Conservation (phyloP, 2,113 vertebrate species). For the Gavialis gangeticus region DNA sequence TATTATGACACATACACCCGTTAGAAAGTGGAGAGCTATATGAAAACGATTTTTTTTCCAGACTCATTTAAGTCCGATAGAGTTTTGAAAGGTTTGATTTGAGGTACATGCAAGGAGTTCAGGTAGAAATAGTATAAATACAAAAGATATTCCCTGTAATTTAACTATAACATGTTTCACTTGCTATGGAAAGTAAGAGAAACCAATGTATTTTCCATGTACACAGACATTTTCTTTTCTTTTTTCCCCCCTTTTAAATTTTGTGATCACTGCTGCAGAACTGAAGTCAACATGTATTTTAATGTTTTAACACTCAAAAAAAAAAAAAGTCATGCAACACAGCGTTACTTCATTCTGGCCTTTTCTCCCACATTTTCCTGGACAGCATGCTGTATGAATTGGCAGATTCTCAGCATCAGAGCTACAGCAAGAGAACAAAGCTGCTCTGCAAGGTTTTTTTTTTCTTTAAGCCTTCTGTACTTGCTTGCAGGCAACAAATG, state of each 20-base stretch:
- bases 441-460: slow-evolving; percentile 18
- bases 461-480: background rate
- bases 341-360: background rate
- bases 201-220: background rate
- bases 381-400: background rate
- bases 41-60: background rate
- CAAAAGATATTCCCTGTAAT: background rate
- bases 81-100: background rate
- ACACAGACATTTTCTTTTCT: background rate
- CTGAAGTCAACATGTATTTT: background rate
- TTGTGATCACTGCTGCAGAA: background rate
- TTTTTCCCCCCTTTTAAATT: background rate
- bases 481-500: slow-evolving; percentile 17
- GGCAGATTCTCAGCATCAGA: background rate
- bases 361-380: background rate
- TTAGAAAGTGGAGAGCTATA: background rate
- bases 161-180: background rate
- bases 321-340: background rate
- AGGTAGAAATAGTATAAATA: background rate
- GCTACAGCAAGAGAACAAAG: background rate
- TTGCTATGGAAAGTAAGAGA: background rate
- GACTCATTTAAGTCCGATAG: background rate
- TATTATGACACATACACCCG: background rate
- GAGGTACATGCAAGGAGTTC: background rate
- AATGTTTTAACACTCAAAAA: background rate